These are phyloP conservation scores for Gymnocypris eckloni DNA, from an alignment of 2,797 vertebrate species.

Conservation along the genomic window DNA sequence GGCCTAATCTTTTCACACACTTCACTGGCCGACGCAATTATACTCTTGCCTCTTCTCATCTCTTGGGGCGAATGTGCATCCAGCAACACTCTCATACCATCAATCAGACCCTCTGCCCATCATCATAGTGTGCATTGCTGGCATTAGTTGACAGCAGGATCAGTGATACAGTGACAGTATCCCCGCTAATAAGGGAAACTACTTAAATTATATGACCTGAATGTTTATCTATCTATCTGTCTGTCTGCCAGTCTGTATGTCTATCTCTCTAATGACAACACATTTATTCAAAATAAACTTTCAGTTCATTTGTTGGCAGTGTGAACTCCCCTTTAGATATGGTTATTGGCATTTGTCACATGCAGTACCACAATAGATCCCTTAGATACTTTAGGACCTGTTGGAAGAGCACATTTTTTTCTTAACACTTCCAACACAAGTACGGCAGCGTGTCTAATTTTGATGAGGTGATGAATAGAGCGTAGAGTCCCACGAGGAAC, in stretches of 20 bases:
- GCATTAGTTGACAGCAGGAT: conserved; percentile 67
- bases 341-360: background rate
- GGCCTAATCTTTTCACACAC: conserved; percentile 55
- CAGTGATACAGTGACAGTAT: background rate
- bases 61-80: conserved; percentile 44
- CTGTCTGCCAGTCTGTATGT: background rate
- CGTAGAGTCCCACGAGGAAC: conserved; percentile 26
- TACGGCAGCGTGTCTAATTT: conserved; percentile 27
- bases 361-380: background rate
- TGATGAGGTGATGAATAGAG: conserved; percentile 40
- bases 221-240: background rate
- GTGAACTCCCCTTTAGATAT: background rate
- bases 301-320: background rate
- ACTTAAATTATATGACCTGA: background rate
- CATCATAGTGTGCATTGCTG: conserved; percentile 57
- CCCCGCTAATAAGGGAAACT: background rate
- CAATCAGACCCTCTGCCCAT: conserved; percentile 37
- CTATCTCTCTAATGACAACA: background rate
- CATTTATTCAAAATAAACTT: background rate
- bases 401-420: conserved; percentile 26
- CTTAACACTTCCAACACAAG: conserved; percentile 29
- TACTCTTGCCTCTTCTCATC: conserved; percentile 38
- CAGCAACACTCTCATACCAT: conserved; percentile 17
- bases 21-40: conserved; percentile 47
- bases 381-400: conserved; percentile 15